Conservation (phyloP, 1,140 invertebrate species). For the Drosophila saltans region DNA sequence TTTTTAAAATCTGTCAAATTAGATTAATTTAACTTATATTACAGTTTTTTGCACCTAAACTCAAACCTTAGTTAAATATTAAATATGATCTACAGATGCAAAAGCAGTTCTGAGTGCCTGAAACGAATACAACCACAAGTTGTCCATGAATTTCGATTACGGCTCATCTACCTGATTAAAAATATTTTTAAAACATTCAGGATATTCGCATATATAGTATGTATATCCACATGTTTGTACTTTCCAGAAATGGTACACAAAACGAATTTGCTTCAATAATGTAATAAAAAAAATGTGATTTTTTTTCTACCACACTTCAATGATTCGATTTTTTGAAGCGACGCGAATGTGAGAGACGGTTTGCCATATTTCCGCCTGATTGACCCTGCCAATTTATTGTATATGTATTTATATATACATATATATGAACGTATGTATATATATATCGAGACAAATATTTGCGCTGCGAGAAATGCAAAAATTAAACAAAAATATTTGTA, state of each 20-base stretch:
- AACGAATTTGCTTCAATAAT: slow-evolving; percentile 3
- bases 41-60: too few species aligned
- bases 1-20: too few species aligned
- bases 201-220: too few species aligned
- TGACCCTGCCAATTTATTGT: neutral
- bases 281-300: neutral
- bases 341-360: neutral
- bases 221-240: neutral
- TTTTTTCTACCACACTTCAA: neutral
- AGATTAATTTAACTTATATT: too few species aligned
- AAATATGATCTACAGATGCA: too few species aligned
- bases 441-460: slow-evolving; percentile 1
- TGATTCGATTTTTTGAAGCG: slow-evolving; percentile 7
- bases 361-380: slow-evolving; percentile 12
- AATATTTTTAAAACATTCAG: too few species aligned
- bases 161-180: too few species aligned
- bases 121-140: too few species aligned
- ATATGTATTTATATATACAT: neutral
- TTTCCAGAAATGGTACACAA: neutral
- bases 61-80: too few species aligned
- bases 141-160: too few species aligned
- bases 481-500: slow-evolving; percentile 27
- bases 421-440: neutral
- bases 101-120: too few species aligned
- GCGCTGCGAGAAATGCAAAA: neutral